These are phyloP conservation scores for honey bee (Apis mellifera) DNA, from an alignment of 1,140 invertebrate species.

Conservation along the genomic window Amel_HAv3.1 CM009934.2:11409001-11409500, in stretches of 20 bases:
- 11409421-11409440: conserved; percentile 6
- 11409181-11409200: conserved; percentile 42
- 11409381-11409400: conserved; percentile 16
- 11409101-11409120: too few species aligned
- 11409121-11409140: too few species aligned
- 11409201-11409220: conserved; percentile 77
- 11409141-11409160: conserved; percentile 24
- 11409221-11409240: conserved; percentile 83
- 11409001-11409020: conserved; percentile 70
- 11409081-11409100: too few species aligned
- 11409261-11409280: conserved; percentile 80
- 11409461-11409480: too few species aligned
- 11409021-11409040: conserved; percentile 15
- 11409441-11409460: not conserved
- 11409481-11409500: too few species aligned
- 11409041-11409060: too few species aligned
- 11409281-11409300: conserved; percentile 82
- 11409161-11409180: conserved; percentile 37
- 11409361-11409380: conserved; percentile 72
- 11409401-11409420: not conserved
- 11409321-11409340: conserved; percentile 83
- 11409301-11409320: conserved; percentile 81
- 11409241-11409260: conserved; percentile 82
- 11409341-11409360: conserved; percentile 80
- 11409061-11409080: too few species aligned